Conservation (phyloP, 2,888 invertebrate genomes). For the Lasioglossum pauxillum region DNA sequence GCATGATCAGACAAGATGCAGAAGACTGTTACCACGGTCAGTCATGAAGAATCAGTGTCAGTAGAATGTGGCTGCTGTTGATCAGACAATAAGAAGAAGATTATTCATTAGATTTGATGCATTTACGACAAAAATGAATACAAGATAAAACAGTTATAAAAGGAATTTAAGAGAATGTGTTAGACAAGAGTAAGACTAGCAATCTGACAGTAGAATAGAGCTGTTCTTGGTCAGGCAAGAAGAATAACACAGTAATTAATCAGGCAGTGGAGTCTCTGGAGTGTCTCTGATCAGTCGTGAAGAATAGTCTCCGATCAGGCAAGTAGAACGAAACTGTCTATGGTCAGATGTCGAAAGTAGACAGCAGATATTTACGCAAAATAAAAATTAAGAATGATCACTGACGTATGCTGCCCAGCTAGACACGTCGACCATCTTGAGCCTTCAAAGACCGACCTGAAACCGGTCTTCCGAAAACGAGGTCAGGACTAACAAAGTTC, state of each 20-base stretch:
- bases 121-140: no score
- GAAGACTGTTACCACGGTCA: not conserved
- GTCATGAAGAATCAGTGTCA: not conserved
- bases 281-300: not conserved
- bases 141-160: no score
- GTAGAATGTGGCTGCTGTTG: not conserved
- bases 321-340: not conserved
- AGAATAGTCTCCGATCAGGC: not conserved
- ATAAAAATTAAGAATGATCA: not conserved
- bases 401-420: no score
- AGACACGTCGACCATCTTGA: not conserved
- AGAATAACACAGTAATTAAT: not conserved
- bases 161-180: no score
- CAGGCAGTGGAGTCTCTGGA: not conserved
- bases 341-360: not conserved
- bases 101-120: no score
- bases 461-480: not conserved
- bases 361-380: not conserved
- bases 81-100: not conserved
- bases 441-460: not conserved
- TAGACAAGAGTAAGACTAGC: not conserved
- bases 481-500: conserved; percentile 1
- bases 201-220: not conserved
- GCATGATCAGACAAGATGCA: not conserved
- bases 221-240: not conserved